Evolutionary conservation across 1,140 invertebrate genomes (phyloP).

Genomic region (Galendromus occidentalis): DNA sequence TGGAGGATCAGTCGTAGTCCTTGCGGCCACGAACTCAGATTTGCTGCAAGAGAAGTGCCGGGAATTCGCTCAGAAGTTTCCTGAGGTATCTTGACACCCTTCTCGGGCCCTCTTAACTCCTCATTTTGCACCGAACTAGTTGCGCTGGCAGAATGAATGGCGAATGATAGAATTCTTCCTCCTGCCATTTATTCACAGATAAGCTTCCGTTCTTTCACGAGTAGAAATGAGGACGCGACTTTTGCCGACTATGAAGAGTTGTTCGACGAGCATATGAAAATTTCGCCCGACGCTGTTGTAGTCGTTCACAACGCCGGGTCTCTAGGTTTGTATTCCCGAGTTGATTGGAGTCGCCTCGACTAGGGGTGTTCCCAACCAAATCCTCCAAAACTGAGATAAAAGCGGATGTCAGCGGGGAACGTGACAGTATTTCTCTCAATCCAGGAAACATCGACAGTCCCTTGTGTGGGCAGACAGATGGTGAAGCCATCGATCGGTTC

Average conservation of each 20-base stretch:
- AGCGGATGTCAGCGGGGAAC: too few species aligned
- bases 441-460: not conserved
- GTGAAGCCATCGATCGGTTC: not conserved
- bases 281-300: not conserved
- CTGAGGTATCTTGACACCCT: not conserved
- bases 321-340: not conserved
- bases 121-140: not conserved
- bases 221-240: not conserved
- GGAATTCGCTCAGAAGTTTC: not conserved
- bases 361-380: too few species aligned
- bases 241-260: not conserved
- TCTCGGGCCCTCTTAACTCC: not conserved
- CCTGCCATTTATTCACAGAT: not conserved
- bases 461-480: not conserved
- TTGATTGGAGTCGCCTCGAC: too few species aligned
- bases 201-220: not conserved
- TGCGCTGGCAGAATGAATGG: not conserved
- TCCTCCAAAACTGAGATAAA: too few species aligned
- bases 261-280: not conserved
- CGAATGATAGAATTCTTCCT: not conserved
- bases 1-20: not conserved
- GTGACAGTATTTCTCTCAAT: not conserved
- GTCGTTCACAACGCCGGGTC: constrained; percentile 2
- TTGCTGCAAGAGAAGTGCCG: not conserved
- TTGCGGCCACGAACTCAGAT: not conserved